Percentiles rank a stretch among this genome's conserved stretches.
Conservation (phyloP, 1,140 invertebrate species). For the Dendroctonus ponderosae region DNA sequence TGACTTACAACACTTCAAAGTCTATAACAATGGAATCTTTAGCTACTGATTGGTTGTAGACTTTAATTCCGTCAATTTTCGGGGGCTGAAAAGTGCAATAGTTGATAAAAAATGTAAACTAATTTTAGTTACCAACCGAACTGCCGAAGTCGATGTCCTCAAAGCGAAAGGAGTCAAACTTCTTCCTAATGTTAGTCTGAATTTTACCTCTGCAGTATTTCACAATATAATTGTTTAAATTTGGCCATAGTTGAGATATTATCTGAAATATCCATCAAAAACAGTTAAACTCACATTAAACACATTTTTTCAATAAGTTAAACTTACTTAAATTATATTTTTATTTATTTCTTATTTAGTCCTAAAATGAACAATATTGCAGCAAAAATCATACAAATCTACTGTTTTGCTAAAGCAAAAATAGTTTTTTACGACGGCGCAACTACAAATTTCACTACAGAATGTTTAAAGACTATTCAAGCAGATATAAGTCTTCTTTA, state of each 20-base stretch:
- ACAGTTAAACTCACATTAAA: too few relatives aligned
- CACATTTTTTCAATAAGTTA: too few relatives aligned
- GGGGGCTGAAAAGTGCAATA: constrained; percentile 74
- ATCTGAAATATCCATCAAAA: constrained; percentile 59
- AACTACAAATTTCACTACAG: too few relatives aligned
- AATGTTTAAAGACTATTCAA: too few relatives aligned
- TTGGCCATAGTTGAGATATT: constrained; percentile 88
- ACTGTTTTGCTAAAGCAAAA: too few relatives aligned
- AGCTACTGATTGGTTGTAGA: constrained; percentile 85
- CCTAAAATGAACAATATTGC: too few relatives aligned
- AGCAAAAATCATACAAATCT: too few relatives aligned
- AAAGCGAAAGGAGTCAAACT: constrained; percentile 85
- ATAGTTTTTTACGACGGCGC: too few relatives aligned
- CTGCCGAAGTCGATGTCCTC: constrained; percentile 88
- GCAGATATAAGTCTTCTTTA: too few relatives aligned
- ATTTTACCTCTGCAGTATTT: constrained; percentile 77
- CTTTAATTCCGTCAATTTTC: constrained; percentile 88
- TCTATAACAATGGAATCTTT: constrained; percentile 95
- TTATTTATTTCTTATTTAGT: too few relatives aligned
- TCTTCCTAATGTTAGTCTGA: constrained; percentile 77
- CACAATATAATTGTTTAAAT: constrained; percentile 82
- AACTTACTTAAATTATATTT: too few relatives aligned
- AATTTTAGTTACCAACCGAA: constrained; percentile 59
- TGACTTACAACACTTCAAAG: constrained; percentile 82
- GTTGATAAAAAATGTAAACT: constrained; percentile 55